Evolutionary conservation across 2,113 vertebrate species (phyloP), one percentile per base, ranked within the genome.

Genomic region (Redunca redunca): DNA sequence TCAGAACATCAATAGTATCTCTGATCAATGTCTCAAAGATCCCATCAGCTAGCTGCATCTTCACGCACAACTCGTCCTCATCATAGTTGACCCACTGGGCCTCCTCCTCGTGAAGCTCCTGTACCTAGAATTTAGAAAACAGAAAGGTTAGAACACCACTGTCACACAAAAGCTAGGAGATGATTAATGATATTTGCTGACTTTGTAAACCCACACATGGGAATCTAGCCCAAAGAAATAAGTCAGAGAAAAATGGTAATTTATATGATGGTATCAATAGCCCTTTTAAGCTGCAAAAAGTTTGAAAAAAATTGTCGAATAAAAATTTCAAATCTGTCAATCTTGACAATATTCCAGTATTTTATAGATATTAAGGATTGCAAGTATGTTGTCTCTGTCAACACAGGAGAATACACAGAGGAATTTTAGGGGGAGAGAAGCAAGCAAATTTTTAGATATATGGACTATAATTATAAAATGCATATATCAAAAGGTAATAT

Each of bases 71-170:
- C 57, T 99, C 99, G 8, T 99, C 99, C 88, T 99, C 99, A 0
- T 99, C 99, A 0, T 99, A 99, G 98, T 99, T 99, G 77, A 99
- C 99, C 99, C 99, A 99, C 98, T 99, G 99, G 0, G 99, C 99
- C 97, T 99, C 99, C 91, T 99, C 99, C 96, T 99, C 99, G 0
- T 99, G 99, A 85, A 99, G 99, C 91, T 99, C 99, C 98, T 99
- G 99, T 16, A 99, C 99, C 99, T 99, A 97, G 94, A 90, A 97
- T 84, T 87, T 16, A 95, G 83, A 96, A 95, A 26, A 55, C 87
- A 95, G 93, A 7, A 91, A 14, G 64, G 4, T 93, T 50, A 91
- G 60, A 53, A 81, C 91, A 67, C 40, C 16, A 25, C 19, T 40
- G 21, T 30, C 26, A 77, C 33, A 88, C 6, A 78, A n/a, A 80